These are phyloP conservation scores for Tetrax tetrax DNA, from an alignment of 2,113 vertebrate genomes.

Conservation along the genomic window DNA sequence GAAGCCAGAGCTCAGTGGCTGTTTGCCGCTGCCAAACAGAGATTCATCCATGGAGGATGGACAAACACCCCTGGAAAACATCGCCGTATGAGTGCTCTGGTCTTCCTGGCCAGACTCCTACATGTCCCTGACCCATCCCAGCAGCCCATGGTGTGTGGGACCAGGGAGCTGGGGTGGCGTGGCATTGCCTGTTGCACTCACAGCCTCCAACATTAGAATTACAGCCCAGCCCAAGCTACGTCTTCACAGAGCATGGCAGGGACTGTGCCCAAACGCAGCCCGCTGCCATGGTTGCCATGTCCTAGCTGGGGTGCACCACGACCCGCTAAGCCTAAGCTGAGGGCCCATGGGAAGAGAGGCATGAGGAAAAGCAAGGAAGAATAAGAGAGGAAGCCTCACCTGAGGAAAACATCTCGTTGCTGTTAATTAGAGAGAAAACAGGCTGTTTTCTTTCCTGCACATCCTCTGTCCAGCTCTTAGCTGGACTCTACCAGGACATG, in stretches of 20 bases:
- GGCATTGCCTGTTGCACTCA: neutral
- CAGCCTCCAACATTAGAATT: neutral
- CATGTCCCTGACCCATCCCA: neutral
- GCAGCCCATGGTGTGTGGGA: neutral
- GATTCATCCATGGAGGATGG: neutral
- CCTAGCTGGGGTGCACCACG: fast-evolving
- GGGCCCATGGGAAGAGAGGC: neutral
- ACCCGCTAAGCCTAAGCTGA: neutral
- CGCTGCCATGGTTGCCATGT: neutral
- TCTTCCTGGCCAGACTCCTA: neutral
- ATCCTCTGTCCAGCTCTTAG: neutral
- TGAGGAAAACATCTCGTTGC: neutral
- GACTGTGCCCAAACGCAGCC: neutral
- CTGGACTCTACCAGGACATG: neutral
- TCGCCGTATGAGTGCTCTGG: fast-evolving
- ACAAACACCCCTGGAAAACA: fast-evolving
- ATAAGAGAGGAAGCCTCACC: neutral
- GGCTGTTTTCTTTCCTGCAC: neutral
- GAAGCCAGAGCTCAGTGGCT: neutral
- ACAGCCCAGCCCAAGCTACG: neutral
- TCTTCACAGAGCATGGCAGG: fast-evolving
- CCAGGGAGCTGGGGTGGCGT: fast-evolving
- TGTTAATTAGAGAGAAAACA: neutral
- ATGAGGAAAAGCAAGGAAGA: neutral
- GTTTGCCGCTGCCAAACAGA: neutral